Percentiles rank a stretch among this genome's conserved stretches.
Conservation (phyloP, 2,113 vertebrate species). For the Aplodontia rufa region DNA sequence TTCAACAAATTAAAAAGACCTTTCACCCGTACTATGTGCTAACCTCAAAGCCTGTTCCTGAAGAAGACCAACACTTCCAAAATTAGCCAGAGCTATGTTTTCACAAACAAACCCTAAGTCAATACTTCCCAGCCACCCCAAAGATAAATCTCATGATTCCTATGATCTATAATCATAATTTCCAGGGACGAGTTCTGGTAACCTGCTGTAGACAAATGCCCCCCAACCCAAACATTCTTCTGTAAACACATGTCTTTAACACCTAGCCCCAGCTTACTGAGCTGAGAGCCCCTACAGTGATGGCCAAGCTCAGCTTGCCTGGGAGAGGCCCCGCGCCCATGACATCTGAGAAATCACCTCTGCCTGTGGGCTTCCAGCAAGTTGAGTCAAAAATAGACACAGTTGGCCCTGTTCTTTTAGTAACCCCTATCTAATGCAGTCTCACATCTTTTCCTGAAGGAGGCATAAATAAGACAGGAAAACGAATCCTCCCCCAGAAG, state of each 20-base stretch:
- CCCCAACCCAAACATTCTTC: neutral
- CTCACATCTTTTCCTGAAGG: neutral
- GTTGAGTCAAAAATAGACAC: neutral
- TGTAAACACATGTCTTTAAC: neutral
- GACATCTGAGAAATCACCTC: neutral
- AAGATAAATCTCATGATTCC: slow-evolving; percentile 13
- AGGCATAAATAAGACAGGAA: neutral
- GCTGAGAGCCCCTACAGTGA: neutral
- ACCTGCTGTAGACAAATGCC: neutral
- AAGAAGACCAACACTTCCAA: neutral
- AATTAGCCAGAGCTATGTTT: neutral
- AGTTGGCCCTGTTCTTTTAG: neutral
- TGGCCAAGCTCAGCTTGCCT: neutral
- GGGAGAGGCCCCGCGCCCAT: neutral
- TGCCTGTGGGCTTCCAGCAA: neutral
- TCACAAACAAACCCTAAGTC: neutral
- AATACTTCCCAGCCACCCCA: neutral
- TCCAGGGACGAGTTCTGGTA: neutral
- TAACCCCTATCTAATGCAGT: neutral
- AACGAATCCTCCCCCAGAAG: neutral
- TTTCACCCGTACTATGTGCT: neutral
- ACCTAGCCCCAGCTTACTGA: neutral
- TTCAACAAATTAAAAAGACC: neutral
- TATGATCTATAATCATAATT: neutral
- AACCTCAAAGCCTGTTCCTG: neutral